Evolutionary conservation across 2,113 vertebrate species (phyloP).

Genomic region (Vulpes ferrilata): DNA sequence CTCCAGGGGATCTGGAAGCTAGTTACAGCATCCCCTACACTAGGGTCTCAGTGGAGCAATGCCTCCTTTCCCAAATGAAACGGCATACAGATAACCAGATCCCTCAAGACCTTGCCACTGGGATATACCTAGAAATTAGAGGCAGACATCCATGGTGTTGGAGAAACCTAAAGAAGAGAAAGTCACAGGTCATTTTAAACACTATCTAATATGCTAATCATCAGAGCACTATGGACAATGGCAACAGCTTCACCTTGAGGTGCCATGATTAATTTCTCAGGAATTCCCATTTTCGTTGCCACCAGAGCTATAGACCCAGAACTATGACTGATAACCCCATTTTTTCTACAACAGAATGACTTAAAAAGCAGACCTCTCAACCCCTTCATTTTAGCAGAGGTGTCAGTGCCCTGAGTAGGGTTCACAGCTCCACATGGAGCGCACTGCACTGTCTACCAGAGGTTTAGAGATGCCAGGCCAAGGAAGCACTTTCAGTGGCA

Average conservation of each 20-base stretch:
- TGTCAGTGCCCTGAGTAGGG: background rate
- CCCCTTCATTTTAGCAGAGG: background rate
- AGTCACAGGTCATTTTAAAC: background rate
- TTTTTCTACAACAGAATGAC: background rate
- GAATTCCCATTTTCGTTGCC: background rate
- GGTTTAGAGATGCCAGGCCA: background rate
- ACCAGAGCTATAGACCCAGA: background rate
- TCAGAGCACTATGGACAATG: too few species aligned
- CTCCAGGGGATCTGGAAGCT: background rate
- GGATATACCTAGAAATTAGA: background rate
- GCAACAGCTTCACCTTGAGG: background rate
- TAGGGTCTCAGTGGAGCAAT: background rate
- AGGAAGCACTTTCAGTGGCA: background rate
- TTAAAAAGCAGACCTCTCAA: background rate
- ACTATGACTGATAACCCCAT: background rate
- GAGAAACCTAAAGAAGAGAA: background rate
- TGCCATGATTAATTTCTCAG: background rate
- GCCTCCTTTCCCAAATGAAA: background rate
- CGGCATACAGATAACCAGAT: background rate
- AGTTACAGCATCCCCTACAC: accelerated
- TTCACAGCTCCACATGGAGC: background rate
- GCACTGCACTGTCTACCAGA: background rate
- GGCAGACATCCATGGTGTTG: background rate
- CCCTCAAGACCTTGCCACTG: background rate
- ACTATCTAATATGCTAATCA: background rate